Conservation (phyloP, 2,113 vertebrate genomes). For the Tupaia chinensis region DNA sequence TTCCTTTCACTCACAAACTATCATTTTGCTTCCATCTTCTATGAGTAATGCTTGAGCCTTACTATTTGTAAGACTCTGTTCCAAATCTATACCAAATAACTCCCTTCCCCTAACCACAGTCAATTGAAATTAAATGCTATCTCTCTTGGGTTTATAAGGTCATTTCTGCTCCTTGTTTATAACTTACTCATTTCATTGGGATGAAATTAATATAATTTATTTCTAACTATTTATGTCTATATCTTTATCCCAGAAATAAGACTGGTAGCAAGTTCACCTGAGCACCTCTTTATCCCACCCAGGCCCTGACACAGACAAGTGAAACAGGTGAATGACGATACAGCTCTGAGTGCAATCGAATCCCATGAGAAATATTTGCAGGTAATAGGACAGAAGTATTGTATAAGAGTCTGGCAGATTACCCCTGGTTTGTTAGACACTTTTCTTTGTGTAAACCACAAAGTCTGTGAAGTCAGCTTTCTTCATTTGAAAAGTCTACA, state of each 20-base stretch:
- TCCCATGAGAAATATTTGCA: not conserved
- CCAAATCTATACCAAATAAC: not conserved
- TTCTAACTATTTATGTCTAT: not conserved
- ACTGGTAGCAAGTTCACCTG: not conserved
- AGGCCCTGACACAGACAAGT: not conserved
- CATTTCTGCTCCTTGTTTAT: slow-evolving; percentile 36
- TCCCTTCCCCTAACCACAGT: not conserved
- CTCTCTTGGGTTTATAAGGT: not conserved
- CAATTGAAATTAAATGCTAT: not conserved
- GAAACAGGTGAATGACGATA: not conserved
- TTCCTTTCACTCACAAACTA: not conserved
- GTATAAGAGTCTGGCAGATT: not conserved
- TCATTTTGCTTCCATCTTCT: not conserved
- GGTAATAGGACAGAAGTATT: not conserved
- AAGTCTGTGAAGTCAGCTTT: slow-evolving; percentile 28
- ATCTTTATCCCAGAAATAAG: not conserved
- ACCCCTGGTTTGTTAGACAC: not conserved
- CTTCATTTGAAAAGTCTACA: slow-evolving; percentile 37
- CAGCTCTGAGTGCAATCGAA: not conserved
- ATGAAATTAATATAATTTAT: not conserved
- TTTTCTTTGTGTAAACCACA: slow-evolving; percentile 39
- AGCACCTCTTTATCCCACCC: not conserved
- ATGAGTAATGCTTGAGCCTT: not conserved
- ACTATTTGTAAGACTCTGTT: not conserved
- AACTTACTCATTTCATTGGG: slow-evolving; percentile 21